Percentiles rank a stretch among this genome's conserved stretches.
Evolutionary conservation across 2,797 vertebrate species (phyloP).

Genomic region (Sebastes hubbsi): DNA sequence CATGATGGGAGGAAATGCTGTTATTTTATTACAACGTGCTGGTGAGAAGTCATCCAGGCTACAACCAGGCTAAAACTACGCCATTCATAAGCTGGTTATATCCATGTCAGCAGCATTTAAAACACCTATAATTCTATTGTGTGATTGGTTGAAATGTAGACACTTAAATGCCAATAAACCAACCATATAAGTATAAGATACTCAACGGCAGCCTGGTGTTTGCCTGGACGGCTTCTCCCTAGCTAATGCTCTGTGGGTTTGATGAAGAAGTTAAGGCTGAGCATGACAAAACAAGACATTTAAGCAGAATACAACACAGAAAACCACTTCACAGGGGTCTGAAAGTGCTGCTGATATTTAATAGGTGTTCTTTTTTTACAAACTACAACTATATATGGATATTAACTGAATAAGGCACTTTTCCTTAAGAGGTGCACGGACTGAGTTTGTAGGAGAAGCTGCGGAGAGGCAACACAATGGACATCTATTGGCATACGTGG

Average conservation of each 20-base stretch:
- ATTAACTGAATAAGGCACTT: slow-evolving; percentile 84
- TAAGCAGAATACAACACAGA: slow-evolving; percentile 44
- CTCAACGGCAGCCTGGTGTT: neutral
- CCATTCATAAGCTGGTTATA: neutral
- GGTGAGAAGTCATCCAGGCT: slow-evolving; percentile 24
- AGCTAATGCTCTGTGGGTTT: slow-evolving; percentile 27
- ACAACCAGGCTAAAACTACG: neutral
- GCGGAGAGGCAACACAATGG: slow-evolving; percentile 50
- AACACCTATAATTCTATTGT: neutral
- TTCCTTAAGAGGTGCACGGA: slow-evolving; percentile 70
- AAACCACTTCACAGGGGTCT: slow-evolving; percentile 50
- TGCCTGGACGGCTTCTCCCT: slow-evolving; percentile 18
- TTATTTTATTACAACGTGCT: slow-evolving; percentile 5
- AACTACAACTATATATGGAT: slow-evolving; percentile 46
- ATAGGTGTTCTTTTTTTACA: slow-evolving; percentile 41
- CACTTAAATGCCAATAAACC: neutral
- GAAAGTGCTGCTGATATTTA: slow-evolving; percentile 61
- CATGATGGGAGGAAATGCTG: slow-evolving; percentile 22
- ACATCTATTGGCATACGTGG: slow-evolving; percentile 41
- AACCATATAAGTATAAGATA: neutral
- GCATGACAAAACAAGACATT: slow-evolving; percentile 44
- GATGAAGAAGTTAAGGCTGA: slow-evolving; percentile 63
- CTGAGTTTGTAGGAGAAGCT: slow-evolving; percentile 51
- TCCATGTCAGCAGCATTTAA: slow-evolving; percentile 19
- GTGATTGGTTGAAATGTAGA: neutral